Evolutionary conservation across 2,888 invertebrate genomes (phyloP).

Genomic region (Melinaea menophilus): DNA sequence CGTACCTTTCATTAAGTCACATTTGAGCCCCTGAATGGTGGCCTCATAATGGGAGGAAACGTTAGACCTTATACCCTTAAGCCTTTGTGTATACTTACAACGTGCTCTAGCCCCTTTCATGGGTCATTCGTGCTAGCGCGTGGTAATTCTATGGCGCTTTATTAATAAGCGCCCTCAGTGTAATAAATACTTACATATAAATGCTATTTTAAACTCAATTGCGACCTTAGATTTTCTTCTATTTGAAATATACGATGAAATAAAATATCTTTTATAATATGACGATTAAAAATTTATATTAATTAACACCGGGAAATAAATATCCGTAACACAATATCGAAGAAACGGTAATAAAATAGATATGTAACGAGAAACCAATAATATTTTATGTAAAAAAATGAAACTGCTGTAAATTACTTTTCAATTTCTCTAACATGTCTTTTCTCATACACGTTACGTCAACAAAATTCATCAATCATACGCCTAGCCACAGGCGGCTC

Average conservation of each 20-base stretch:
- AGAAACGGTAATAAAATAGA: no score
- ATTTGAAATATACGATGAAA: not conserved
- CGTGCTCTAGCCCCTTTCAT: conserved; percentile 54
- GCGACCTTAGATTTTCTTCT: conserved; percentile 1
- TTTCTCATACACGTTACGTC: conserved; percentile 17
- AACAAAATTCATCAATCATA: conserved; percentile 27
- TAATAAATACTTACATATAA: conserved; percentile 40
- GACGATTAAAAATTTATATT: no score
- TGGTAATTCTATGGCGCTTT: conserved; percentile 49
- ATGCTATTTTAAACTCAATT: conserved; percentile 12
- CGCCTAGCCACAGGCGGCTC: conserved; percentile 26
- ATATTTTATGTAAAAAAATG: not conserved
- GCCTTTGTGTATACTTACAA: conserved; percentile 61
- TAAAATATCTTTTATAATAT: no score
- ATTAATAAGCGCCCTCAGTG: conserved; percentile 54
- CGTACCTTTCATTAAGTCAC: conserved; percentile 72
- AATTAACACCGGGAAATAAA: no score
- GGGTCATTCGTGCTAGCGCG: conserved; percentile 53
- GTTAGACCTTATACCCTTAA: conserved; percentile 60
- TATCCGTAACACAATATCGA: no score
- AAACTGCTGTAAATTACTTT: conserved; percentile 1
- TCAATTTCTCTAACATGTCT: conserved; percentile 6
- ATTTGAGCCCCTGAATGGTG: conserved; percentile 66
- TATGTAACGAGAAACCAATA: no score
- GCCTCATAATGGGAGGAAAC: conserved; percentile 64